Conservation (phyloP, 2,888 invertebrate species). For the Latrodectus hesperus region DNA sequence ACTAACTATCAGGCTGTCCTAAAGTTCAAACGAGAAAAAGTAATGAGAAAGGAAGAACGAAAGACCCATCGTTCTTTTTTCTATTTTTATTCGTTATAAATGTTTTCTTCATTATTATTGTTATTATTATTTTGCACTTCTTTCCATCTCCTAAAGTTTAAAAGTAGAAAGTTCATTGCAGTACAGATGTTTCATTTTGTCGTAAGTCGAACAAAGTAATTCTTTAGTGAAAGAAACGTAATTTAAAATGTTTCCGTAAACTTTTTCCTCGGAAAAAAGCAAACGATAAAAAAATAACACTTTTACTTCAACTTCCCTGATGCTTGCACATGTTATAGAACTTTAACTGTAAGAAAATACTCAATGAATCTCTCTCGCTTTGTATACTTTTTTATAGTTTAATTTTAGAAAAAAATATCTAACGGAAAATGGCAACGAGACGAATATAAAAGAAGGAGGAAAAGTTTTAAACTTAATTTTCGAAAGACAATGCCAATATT, state of each 20-base stretch:
- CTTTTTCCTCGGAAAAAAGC: conserved; percentile 32
- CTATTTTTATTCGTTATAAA: conserved; percentile 8
- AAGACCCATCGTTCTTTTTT: conserved; percentile 40
- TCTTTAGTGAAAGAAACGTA: conserved; percentile 61
- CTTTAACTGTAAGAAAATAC: neutral
- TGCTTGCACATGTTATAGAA: neutral
- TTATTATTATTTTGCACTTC: conserved; percentile 34
- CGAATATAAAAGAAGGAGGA: neutral
- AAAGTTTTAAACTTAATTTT: conserved; percentile 41
- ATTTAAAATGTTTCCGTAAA: conserved; percentile 51
- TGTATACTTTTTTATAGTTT: neutral
- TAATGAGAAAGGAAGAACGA: conserved; percentile 65
- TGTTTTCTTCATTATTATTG: conserved; percentile 17
- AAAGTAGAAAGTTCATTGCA: conserved; percentile 62
- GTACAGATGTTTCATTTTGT: conserved; percentile 67
- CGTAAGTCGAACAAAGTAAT: conserved; percentile 54
- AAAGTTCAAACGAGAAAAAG: conserved; percentile 46
- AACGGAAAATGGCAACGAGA: conserved; percentile 20
- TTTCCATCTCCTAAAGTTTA: conserved; percentile 50
- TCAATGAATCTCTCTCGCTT: neutral
- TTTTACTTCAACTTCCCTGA: conserved; percentile 37
- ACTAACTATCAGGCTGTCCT: conserved; percentile 37
- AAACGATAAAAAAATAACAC: conserved; percentile 9
- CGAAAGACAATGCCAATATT: conserved; percentile 39
- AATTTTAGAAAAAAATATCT: conserved; percentile 9